A percentile compares a stretch with the other conserved stretches of the same genome.
These are phyloP conservation scores for Sminthurides bifidus DNA, from an alignment of 1,140 invertebrate species.

Conservation along the genomic window DNA sequence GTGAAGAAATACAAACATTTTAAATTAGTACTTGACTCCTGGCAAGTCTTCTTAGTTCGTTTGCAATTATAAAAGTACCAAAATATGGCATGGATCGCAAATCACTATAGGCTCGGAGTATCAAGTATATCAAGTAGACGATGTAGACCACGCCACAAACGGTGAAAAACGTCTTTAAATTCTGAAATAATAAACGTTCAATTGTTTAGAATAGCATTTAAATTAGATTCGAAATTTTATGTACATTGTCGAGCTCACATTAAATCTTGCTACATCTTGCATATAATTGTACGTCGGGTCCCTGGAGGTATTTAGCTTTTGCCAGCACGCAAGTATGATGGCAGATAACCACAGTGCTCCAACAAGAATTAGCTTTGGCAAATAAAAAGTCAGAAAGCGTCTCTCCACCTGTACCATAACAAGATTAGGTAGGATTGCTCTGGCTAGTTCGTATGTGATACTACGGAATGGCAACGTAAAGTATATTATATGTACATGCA, in stretches of 20 bases:
- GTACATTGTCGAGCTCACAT: constrained; percentile 60
- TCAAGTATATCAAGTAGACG: constrained; percentile 67
- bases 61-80: constrained; percentile 48
- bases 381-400: constrained; percentile 70
- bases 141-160: constrained; percentile 71
- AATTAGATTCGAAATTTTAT: too few relatives aligned
- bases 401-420: constrained; percentile 61
- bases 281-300: constrained; percentile 90
- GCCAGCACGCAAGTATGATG: constrained; percentile 73
- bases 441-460: too few relatives aligned
- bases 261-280: constrained; percentile 74
- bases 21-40: background rate
- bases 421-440: too few relatives aligned
- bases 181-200: constrained; percentile 39
- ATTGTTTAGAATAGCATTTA: constrained; percentile 3
- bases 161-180: constrained; percentile 78
- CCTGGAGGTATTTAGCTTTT: constrained; percentile 72
- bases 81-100: constrained; percentile 92
- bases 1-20: constrained; percentile 33
- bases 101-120: constrained; percentile 84
- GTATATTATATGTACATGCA: background rate
- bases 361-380: constrained; percentile 80
- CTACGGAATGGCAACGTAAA: constrained; percentile 15
- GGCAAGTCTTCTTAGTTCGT: background rate
- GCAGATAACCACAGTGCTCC: constrained; percentile 75